Conservation (phyloP, 2,888 invertebrate species). For the Lithosia quadra region DNA sequence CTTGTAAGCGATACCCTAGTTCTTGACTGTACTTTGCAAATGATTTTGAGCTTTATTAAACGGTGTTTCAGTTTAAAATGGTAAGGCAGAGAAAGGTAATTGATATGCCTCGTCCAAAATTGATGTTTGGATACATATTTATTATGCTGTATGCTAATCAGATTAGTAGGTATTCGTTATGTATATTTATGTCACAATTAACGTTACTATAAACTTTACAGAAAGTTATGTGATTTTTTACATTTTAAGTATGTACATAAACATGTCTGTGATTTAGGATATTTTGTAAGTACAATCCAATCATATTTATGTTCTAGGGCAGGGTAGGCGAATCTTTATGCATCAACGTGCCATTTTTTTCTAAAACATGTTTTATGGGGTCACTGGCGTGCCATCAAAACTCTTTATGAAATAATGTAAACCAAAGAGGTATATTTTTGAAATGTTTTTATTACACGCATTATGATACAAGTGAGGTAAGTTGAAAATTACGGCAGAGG, state of each 20-base stretch:
- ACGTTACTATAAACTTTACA: neutral
- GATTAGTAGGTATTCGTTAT: neutral
- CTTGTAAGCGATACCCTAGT: slow-evolving; percentile 83
- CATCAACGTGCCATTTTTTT: no score
- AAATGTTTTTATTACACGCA: no score
- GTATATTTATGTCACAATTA: neutral
- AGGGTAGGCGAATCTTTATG: no score
- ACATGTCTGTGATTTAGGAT: neutral
- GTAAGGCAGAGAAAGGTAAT: slow-evolving; percentile 62
- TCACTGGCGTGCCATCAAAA: no score
- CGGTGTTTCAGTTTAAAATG: slow-evolving; percentile 50
- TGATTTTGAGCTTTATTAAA: slow-evolving; percentile 52
- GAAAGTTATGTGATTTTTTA: neutral
- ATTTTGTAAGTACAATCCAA: neutral
- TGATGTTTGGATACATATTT: slow-evolving; percentile 46
- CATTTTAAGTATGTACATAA: neutral
- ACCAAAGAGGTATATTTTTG: no score
- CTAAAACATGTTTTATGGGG: no score
- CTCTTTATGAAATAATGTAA: no score
- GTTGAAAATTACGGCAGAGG: no score
- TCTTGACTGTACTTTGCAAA: slow-evolving; percentile 57
- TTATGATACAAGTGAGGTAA: no score
- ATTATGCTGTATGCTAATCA: neutral
- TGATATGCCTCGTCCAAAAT: slow-evolving; percentile 73
- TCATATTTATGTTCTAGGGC: neutral